phyloP scores from a whole-genome alignment of 92 coral and sea anemone genomes.

The Pocillopora grandis region DNA sequence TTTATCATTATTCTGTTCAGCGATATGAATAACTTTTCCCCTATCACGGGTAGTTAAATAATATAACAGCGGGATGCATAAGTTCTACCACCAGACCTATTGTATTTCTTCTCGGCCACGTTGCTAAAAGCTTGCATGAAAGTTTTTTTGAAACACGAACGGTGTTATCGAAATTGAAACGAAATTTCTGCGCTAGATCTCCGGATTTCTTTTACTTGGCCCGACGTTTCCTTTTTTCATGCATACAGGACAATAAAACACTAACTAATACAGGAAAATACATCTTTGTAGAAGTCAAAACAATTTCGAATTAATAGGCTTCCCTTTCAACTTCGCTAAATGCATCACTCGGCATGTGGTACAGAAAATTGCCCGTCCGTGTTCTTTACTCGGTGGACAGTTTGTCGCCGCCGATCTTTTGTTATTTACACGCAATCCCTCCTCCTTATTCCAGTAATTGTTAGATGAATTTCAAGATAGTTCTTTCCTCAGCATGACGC shows the following conservation, averaged over 20 bases:
- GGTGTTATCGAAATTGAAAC: neutral
- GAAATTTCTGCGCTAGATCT: neutral
- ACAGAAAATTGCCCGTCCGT: constrained; percentile 21
- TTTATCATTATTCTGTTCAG: constrained; percentile 16
- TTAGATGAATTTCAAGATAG: constrained; percentile 22
- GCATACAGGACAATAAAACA: neutral
- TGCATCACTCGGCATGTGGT: constrained; percentile 32
- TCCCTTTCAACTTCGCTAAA: constrained; percentile 32
- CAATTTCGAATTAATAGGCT: constrained; percentile 32
- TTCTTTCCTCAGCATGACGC: constrained; percentile 12
- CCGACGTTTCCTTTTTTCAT: neutral
- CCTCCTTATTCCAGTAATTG: constrained; percentile 18
- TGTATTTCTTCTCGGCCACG: constrained; percentile 6
- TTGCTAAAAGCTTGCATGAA: constrained; percentile 14
- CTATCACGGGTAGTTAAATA: constrained; percentile 23
- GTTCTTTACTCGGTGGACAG: constrained; percentile 8
- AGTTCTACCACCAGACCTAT: neutral
- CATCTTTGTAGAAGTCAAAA: constrained; percentile 31
- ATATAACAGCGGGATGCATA: constrained; percentile 15
- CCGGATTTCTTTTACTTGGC: neutral
- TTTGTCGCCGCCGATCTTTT: constrained; percentile 28
- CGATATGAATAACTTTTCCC: constrained; percentile 39
- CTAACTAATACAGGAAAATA: neutral
- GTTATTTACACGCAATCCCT: constrained; percentile 22
- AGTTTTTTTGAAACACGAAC: neutral